phyloP scores from a whole-genome alignment of 2,113 vertebrate species.

The Climacteris rufus region DNA sequence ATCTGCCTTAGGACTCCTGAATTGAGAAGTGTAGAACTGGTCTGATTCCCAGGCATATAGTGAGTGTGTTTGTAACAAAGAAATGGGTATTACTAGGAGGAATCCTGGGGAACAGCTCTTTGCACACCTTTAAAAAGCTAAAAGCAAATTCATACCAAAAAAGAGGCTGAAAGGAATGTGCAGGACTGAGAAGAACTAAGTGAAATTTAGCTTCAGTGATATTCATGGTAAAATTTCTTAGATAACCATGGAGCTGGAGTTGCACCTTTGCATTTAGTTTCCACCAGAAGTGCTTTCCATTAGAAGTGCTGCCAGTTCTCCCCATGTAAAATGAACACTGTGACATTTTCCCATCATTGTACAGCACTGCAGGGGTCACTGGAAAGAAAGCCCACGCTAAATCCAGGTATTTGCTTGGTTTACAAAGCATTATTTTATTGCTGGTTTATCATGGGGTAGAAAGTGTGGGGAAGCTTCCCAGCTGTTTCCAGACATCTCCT shows the following conservation, averaged over 20 bases:
- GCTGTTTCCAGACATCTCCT: conserved; percentile 31
- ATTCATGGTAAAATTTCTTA: neutral
- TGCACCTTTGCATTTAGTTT: neutral
- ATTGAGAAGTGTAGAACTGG: neutral
- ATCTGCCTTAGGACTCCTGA: neutral
- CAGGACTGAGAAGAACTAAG: neutral
- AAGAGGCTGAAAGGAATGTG: neutral
- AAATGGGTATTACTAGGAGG: neutral
- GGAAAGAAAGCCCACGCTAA: neutral
- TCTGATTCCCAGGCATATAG: neutral
- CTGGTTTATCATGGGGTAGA: neutral
- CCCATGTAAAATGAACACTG: neutral
- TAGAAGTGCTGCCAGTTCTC: neutral
- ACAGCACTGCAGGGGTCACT: neutral
- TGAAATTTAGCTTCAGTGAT: neutral
- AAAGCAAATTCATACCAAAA: neutral
- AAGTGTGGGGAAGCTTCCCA: conserved; percentile 22
- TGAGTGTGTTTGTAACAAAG: neutral
- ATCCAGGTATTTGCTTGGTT: neutral
- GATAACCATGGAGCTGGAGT: neutral
- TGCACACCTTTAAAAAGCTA: neutral
- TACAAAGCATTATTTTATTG: conserved; percentile 9
- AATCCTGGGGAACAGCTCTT: neutral
- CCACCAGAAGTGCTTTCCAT: neutral
- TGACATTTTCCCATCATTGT: neutral